These are phyloP conservation scores for Hippocampus barbouri DNA, from an alignment of 2,113 vertebrate species.

Conservation along the genomic window DNA sequence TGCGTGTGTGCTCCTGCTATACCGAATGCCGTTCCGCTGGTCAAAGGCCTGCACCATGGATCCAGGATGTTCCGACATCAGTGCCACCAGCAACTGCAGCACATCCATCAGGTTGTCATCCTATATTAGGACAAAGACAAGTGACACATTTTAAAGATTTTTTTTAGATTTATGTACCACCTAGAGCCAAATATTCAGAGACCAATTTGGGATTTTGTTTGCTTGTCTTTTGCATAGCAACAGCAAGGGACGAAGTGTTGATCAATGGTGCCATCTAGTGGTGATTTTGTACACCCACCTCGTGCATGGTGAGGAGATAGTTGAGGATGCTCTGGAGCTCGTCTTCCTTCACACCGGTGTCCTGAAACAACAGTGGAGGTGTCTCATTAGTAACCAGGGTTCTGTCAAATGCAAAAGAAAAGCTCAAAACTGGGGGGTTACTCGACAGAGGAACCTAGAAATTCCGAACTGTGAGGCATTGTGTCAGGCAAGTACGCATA, in stretches of 20 bases:
- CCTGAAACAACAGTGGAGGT: constrained; percentile 68
- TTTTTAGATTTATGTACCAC: not conserved
- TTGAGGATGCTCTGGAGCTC: constrained; percentile 96
- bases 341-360: constrained; percentile 92
- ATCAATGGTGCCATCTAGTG: constrained; percentile 68
- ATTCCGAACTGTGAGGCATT: too few relatives aligned
- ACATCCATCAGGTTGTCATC: constrained; percentile 99
- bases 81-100: constrained; percentile 91
- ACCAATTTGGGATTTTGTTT: not conserved
- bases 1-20: constrained; percentile 12
- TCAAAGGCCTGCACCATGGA: constrained; percentile 96
- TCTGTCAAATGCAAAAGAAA: not conserved
- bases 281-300: constrained; percentile 74
- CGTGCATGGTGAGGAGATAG: constrained; percentile 95
- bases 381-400: not conserved
- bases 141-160: not conserved
- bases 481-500: too few relatives aligned
- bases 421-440: too few relatives aligned
- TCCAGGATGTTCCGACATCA: constrained; percentile 93
- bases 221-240: not conserved
- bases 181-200: not conserved
- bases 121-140: constrained; percentile 68
- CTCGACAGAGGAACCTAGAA: too few relatives aligned
- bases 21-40: constrained; percentile 95
- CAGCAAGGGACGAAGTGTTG: not conserved